Conservation (phyloP, 2,888 invertebrate genomes). For the Limulus polyphemus region DNA sequence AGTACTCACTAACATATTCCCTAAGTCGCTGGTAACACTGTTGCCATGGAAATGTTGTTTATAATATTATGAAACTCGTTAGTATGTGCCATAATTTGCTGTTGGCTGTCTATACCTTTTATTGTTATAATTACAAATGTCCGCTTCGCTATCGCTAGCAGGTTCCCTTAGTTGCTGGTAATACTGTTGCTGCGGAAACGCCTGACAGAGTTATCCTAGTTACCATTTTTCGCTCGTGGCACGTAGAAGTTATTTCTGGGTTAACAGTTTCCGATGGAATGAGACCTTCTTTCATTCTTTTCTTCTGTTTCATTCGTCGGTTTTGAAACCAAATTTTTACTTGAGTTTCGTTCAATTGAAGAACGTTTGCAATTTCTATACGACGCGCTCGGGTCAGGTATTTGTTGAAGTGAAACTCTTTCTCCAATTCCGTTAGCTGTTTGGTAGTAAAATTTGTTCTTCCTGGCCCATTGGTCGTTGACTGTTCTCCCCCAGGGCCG, state of each 20-base stretch:
- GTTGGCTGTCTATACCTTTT: no score
- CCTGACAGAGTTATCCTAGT: no score
- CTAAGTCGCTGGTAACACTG: no score
- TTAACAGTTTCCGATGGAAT: constrained; percentile 42
- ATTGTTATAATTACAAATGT: no score
- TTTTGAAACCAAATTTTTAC: constrained; percentile 88
- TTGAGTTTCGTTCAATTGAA: constrained; percentile 95
- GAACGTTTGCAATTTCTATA: constrained; percentile 92
- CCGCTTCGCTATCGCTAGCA: no score
- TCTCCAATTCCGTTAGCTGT: constrained; percentile 96
- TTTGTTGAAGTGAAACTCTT: constrained; percentile 98
- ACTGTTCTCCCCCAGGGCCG: constrained; percentile 3
- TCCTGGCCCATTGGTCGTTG: constrained; percentile 46
- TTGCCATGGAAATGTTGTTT: no score
- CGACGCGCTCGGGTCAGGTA: constrained; percentile 91
- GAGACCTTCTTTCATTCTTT: constrained; percentile 84
- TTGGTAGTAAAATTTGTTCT: constrained; percentile 99
- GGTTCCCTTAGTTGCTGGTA: no score
- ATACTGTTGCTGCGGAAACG: no score
- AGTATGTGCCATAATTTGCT: no score
- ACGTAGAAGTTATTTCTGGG: neutral
- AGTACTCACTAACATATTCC: no score
- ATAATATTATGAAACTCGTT: no score
- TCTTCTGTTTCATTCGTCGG: constrained; percentile 96
- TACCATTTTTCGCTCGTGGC: no score